phyloP scores from a whole-genome alignment of 2,888 invertebrate species.

The Callimorpha dominula region DNA sequence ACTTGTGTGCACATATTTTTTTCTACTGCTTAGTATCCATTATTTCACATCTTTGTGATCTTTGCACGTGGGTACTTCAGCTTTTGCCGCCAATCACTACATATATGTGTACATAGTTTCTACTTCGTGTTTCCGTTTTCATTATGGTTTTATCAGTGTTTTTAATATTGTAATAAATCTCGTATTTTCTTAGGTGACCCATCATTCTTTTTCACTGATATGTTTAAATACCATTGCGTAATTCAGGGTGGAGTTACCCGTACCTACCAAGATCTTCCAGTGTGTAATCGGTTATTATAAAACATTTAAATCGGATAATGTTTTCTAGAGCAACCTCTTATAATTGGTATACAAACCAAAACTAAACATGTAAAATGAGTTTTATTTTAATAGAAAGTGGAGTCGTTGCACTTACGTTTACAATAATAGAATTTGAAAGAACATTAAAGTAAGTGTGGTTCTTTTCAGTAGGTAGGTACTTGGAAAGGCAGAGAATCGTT shows the following conservation, averaged over 20 bases:
- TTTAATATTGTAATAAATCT: background rate
- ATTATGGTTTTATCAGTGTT: too few relatives aligned
- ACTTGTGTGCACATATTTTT: too few relatives aligned
- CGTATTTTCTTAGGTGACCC: background rate
- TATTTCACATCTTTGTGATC: too few relatives aligned
- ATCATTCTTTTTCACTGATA: background rate
- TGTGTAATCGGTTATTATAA: background rate
- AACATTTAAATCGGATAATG: background rate
- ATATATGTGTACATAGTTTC: background rate
- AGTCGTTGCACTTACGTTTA: background rate
- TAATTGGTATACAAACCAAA: background rate
- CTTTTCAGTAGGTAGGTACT: background rate
- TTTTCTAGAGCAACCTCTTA: too few relatives aligned
- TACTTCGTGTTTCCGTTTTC: background rate
- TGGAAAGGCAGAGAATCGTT: conserved; percentile 32
- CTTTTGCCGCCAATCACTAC: background rate
- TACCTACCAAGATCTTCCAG: too few relatives aligned
- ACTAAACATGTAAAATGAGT: background rate
- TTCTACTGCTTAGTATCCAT: too few relatives aligned
- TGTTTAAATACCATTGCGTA: background rate
- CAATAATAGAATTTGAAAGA: background rate
- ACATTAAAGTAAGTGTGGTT: background rate
- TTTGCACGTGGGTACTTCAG: too few relatives aligned
- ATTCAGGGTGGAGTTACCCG: background rate
- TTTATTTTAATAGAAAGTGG: too few relatives aligned